These are phyloP conservation scores for Platycnemis pennipes DNA, from an alignment of 2,888 invertebrate species.

Conservation along the genomic window DNA sequence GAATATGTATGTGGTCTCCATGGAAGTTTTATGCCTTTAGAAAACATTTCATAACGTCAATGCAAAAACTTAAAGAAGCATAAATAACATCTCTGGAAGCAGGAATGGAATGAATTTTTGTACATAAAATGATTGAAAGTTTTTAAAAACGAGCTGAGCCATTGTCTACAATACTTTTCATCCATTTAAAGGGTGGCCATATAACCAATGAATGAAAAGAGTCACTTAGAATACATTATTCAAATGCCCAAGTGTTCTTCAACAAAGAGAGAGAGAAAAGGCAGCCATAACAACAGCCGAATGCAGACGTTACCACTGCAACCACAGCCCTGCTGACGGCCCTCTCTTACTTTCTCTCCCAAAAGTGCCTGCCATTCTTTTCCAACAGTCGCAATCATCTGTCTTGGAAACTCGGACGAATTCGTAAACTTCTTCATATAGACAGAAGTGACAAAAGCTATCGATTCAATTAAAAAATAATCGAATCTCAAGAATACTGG, in stretches of 20 bases:
- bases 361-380: conserved; percentile 55
- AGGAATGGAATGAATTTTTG: conserved; percentile 67
- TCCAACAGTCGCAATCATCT: conserved; percentile 54
- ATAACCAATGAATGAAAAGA: conserved; percentile 61
- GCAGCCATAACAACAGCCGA: conserved; percentile 61
- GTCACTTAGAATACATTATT: conserved; percentile 54
- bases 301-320: conserved; percentile 64
- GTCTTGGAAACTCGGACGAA: conserved; percentile 65
- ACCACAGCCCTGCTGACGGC: conserved; percentile 61
- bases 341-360: conserved; percentile 62
- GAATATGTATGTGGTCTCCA: conserved; percentile 65
- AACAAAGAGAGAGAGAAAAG: conserved; percentile 66
- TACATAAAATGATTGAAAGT: conserved; percentile 65
- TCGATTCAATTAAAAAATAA: conserved; percentile 54
- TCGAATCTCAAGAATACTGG: conserved; percentile 68
- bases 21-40: conserved; percentile 67
- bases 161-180: conserved; percentile 57
- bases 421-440: conserved; percentile 52
- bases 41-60: conserved; percentile 66
- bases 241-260: conserved; percentile 64
- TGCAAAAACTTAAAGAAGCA: conserved; percentile 68
- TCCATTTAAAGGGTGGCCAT: conserved; percentile 47
- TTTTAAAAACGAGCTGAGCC: conserved; percentile 64
- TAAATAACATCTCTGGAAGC: conserved; percentile 68
- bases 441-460: conserved; percentile 57